Evolutionary conservation across 2,888 invertebrate species (phyloP).

Genomic region (Orthosia gothica): DNA sequence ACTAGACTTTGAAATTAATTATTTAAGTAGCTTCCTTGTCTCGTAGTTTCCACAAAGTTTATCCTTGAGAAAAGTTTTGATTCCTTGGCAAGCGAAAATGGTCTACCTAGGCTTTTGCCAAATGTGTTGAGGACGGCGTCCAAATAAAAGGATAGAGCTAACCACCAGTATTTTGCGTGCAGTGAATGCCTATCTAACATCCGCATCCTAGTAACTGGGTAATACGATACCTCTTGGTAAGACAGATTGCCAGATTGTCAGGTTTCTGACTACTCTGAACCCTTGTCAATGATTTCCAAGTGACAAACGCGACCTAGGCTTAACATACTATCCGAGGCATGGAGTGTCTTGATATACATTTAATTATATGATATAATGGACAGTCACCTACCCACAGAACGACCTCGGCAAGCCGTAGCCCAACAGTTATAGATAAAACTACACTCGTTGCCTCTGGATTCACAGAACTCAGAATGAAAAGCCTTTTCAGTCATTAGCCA

Average conservation of each 20-base stretch:
- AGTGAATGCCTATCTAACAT: background rate
- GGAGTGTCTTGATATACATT: background rate
- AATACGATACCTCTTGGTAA: background rate
- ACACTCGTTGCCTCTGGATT: background rate
- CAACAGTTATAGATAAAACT: background rate
- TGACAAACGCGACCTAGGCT: background rate
- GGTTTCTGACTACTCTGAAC: background rate
- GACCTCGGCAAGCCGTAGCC: too few relatives aligned
- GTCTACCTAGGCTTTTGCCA: background rate
- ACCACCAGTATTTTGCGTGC: background rate
- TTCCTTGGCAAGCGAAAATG: background rate
- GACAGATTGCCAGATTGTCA: too few relatives aligned
- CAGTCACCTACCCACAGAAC: background rate
- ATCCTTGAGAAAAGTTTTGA: conserved; percentile 3
- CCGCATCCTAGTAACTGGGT: background rate
- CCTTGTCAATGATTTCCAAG: background rate
- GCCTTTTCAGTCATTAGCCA: background rate
- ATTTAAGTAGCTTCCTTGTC: background rate
- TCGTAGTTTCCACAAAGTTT: conserved; percentile 12
- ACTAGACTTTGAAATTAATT: conserved; percentile 11
- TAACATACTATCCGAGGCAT: background rate
- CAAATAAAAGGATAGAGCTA: background rate
- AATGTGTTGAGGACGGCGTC: too few relatives aligned
- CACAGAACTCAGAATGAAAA: background rate
- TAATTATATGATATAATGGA: background rate